Evolutionary conservation across 2,888 invertebrate species (phyloP), one percentile per base, ranked within the genome.

Genomic region (Mylabris sibirica): DNA sequence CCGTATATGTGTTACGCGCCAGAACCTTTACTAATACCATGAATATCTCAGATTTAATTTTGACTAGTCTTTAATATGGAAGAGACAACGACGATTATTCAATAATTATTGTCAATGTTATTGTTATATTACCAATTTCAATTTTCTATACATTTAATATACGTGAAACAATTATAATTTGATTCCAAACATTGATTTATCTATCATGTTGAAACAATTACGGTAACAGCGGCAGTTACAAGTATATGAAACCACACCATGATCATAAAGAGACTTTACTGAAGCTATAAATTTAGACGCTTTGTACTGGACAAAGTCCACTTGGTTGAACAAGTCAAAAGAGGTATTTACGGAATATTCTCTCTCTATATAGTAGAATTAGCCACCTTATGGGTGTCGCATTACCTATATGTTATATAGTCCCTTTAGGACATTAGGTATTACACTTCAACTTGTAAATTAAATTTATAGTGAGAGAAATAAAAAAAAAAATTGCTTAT

Each of bases 41-140:
- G 78, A 80, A 81, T 81, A 81, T 80, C 80, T 80, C 81, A 80
- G 80, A 81, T 81, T 81, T 81, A 81, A 81, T 81, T 81, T 80
- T 78, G 79, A 79, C 79, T n/a, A n/a, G n/a, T 80, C 79, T 81
- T 81, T 80, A 80, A 79, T 80, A 80, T 79, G 67, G 59, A 30
- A 30, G 4, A 65, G 65, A 60, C 63, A n/a, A 59, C 59, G 67
- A n/a, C n/a, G n/a, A n/a, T n/a, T n/a, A 22, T 53, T 53, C 53
- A 53, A 53, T 53, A 44, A 41, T 41, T 30, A 30, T 30, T 30
- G 30, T 30, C 30, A 3, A 6, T 44, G 5, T 49, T 49, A 20
- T 53, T 53, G 53, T 53, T n/a, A n/a, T n/a, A n/a, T n/a, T 11
- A 6, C 12, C 53, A 53, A 22, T 53, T 49, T 49, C 49, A 20